phyloP scores from a whole-genome alignment of 2,888 invertebrate species.

The Melolontha melolontha region DNA sequence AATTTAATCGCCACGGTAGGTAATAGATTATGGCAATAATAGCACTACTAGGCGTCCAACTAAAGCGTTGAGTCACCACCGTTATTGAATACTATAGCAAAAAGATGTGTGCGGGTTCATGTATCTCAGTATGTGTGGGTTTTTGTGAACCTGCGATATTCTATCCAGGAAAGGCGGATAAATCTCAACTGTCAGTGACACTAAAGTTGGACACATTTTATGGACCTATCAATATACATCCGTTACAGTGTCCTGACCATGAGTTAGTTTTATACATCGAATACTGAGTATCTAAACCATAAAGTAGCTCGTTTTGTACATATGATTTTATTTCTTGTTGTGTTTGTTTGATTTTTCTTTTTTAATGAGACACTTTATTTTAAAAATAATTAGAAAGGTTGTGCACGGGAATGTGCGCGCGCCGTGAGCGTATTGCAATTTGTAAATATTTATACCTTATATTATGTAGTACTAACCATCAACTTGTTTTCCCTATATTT shows the following conservation, averaged over 20 bases:
- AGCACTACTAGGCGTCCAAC: slow-evolving; percentile 22
- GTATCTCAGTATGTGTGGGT: slow-evolving; percentile 36
- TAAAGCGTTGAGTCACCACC: slow-evolving; percentile 28
- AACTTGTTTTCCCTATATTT: too few species aligned
- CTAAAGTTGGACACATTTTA: slow-evolving; percentile 62
- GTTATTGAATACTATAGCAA: slow-evolving; percentile 7
- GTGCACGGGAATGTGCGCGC: too few species aligned
- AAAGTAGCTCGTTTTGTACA: too few species aligned
- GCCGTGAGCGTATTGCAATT: too few species aligned
- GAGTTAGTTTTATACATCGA: slow-evolving; percentile 23
- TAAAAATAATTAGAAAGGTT: slow-evolving; percentile 36
- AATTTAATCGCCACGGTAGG: neutral
- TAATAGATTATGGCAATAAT: neutral
- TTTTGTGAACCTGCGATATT: slow-evolving; percentile 36
- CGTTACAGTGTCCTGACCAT: slow-evolving; percentile 63
- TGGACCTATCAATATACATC: slow-evolving; percentile 65
- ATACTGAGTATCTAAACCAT: slow-evolving; percentile 6
- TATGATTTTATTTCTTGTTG: too few species aligned
- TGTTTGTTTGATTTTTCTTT: too few species aligned
- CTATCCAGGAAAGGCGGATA: slow-evolving; percentile 62
- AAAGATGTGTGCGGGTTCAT: neutral
- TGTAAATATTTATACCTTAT: too few species aligned
- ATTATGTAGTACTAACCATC: too few species aligned
- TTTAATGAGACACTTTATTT: neutral
- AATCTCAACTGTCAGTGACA: slow-evolving; percentile 63